Conservation (phyloP, 2,888 invertebrate species). For the Campoletis raptor region DNA sequence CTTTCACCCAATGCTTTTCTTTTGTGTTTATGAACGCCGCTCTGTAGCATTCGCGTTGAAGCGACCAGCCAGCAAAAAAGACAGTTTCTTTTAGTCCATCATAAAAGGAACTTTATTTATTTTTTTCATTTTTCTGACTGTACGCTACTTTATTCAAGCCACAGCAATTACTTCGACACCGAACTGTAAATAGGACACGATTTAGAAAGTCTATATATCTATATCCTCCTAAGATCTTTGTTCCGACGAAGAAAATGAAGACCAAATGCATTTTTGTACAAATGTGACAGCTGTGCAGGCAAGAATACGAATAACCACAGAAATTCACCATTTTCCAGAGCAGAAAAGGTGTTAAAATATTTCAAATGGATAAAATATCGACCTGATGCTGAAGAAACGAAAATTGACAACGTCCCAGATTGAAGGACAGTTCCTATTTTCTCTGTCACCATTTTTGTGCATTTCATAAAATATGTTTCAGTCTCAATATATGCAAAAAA, state of each 20-base stretch:
- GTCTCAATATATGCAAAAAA: not conserved
- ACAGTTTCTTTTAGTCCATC: constrained; percentile 25
- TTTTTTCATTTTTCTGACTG: not conserved
- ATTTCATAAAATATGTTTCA: not conserved
- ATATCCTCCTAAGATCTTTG: not conserved
- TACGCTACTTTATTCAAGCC: constrained; percentile 9
- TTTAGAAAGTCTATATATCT: not conserved
- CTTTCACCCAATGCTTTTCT: constrained; percentile 23
- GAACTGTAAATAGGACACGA: not conserved
- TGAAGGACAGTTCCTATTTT: not conserved
- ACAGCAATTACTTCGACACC: constrained; percentile 36
- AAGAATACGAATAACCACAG: not conserved
- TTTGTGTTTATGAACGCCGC: constrained; percentile 7
- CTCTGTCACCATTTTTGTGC: not conserved
- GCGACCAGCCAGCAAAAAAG: constrained; percentile 10
- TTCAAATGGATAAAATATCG: not conserved
- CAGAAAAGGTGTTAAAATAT: constrained; percentile 6
- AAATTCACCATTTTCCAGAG: not conserved
- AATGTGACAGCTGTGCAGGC: not conserved
- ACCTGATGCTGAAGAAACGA: not conserved
- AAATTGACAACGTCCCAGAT: not conserved
- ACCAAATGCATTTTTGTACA: constrained; percentile 4
- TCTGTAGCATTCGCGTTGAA: not conserved
- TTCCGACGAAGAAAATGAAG: not conserved
- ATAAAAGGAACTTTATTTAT: constrained; percentile 1